phyloP scores from a whole-genome alignment of 2,888 invertebrate species.

The Fragum whitleyi region DNA sequence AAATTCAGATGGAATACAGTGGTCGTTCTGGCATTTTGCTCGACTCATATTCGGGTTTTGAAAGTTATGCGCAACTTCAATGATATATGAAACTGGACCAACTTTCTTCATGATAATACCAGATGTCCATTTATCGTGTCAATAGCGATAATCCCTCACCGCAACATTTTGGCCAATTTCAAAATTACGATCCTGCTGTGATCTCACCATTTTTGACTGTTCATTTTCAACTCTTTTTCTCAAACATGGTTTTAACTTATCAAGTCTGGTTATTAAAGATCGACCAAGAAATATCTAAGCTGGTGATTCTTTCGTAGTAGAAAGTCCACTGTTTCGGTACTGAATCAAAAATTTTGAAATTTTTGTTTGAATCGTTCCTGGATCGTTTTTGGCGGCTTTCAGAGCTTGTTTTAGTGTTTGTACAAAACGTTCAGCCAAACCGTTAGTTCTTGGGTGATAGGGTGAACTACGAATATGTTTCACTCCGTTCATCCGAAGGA shows the following conservation, averaged over 20 bases:
- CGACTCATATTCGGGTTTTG: neutral
- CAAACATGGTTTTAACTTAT: constrained; percentile 30
- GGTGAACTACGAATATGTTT: constrained; percentile 58
- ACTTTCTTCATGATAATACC: constrained; percentile 31
- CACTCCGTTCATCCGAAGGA: constrained; percentile 53
- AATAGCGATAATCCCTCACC: constrained; percentile 22
- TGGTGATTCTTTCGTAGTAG: constrained; percentile 39
- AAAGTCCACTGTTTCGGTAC: constrained; percentile 33
- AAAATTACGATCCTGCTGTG: constrained; percentile 17
- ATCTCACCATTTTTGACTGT: constrained; percentile 35
- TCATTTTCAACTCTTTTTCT: constrained; percentile 27
- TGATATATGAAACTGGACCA: constrained; percentile 47
- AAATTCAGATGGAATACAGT: neutral
- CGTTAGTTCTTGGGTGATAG: constrained; percentile 64
- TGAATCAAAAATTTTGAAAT: constrained; percentile 36
- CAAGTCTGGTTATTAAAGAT: constrained; percentile 46
- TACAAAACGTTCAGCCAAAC: constrained; percentile 64
- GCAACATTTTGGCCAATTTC: constrained; percentile 29
- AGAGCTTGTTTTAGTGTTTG: constrained; percentile 65
- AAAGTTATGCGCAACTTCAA: constrained; percentile 39
- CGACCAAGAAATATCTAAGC: constrained; percentile 51
- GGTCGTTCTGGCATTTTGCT: neutral
- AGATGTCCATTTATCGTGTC: constrained; percentile 32
- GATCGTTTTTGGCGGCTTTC: constrained; percentile 37
- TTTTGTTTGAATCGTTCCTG: constrained; percentile 34